Conservation (phyloP, 2,888 invertebrate genomes). For the Rhagophthalmus giganteus region DNA sequence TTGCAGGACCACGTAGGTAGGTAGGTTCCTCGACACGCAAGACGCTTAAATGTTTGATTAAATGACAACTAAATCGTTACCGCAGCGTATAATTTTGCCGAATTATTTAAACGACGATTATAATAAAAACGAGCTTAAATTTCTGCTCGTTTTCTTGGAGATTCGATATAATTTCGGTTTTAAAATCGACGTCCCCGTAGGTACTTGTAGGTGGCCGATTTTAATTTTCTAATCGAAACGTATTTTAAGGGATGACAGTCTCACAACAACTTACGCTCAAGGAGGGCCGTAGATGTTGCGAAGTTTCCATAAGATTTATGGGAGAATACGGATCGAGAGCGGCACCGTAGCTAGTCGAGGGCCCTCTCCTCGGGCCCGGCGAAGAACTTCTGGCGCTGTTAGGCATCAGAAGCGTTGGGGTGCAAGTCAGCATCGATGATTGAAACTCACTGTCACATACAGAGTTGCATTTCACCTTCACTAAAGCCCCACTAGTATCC, state of each 20-base stretch:
- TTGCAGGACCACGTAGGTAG: conserved; percentile 23
- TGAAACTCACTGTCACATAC: conserved; percentile 24
- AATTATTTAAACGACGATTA: conserved; percentile 35
- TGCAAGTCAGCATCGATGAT: conserved; percentile 26
- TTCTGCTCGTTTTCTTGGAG: conserved; percentile 12
- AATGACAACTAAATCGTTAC: conserved; percentile 50
- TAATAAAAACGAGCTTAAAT: conserved; percentile 31
- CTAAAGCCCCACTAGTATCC: conserved; percentile 17
- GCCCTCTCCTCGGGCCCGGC: conserved; percentile 35
- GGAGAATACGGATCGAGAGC: conserved; percentile 24
- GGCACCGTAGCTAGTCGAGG: conserved; percentile 28
- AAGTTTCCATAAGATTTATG: conserved; percentile 37
- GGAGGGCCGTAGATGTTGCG: conserved; percentile 40
- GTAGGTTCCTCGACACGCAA: conserved; percentile 35
- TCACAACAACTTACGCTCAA: conserved; percentile 45
- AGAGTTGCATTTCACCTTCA: conserved; percentile 25
- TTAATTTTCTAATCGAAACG: too few relatives aligned
- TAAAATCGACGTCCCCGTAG: conserved; percentile 18
- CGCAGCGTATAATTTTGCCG: conserved; percentile 41
- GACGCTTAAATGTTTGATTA: conserved; percentile 39
- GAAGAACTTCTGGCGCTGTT: conserved; percentile 39
- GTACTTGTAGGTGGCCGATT: conserved; percentile 4
- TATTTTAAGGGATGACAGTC: too few relatives aligned
- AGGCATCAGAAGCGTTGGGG: conserved; percentile 42
- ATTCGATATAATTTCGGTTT: conserved; percentile 15